Base-by-base conservation (phyloP, 1,140 invertebrate genomes). In the Caligus rogercresseyi region DNA sequence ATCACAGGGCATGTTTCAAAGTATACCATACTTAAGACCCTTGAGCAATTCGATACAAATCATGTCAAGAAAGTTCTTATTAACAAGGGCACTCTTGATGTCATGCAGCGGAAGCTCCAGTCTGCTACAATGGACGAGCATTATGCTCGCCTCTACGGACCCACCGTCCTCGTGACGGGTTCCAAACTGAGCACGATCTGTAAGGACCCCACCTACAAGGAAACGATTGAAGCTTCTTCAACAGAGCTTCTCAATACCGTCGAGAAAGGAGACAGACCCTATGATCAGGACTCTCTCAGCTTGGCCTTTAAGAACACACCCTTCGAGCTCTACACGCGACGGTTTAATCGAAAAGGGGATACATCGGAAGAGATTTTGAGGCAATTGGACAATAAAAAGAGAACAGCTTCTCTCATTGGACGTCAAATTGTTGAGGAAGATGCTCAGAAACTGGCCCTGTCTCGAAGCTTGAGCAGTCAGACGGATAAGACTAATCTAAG, bases 141-240 rank as follows among this genome's bases (percentile, higher is more conserved):
- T 61, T 76, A 69, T 62, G 74, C 74, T 21, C 73, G 75, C 53
- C 66, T 75, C 21, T 75, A 75, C 63, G 72, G 72, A 2, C 73
- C 74, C 16, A 70, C 69, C 25, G 69, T 70, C n/a, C n/a, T 43
- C 7, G 31, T 43, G 7, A 11, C 31, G 7, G 31, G n/a, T 11
- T 43, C 31, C 7, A 43, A 43, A 43, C 31, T 43, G 7, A n/a
- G 31, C n/a, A 43, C 31, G n/a, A 43, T 43, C n/a, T 43, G 31
- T 43, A 43, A 43, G n/a, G 31, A 43, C n/a, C 31, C 7, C 7
- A 43, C 31, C 31, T 43, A 43, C n/a, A 43, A n/a, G n/a, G 31
- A 43, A n/a, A 43, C 31, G n/a, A 43, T 43, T 43, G 31, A 43
- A 43, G 7, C 31, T n/a, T 43, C 31, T 7, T 43, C 31, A 7